Evolutionary conservation across 2,797 vertebrate genomes (phyloP), one percentile per base, ranked within the genome.

Genomic region (Hydrophis major): DNA sequence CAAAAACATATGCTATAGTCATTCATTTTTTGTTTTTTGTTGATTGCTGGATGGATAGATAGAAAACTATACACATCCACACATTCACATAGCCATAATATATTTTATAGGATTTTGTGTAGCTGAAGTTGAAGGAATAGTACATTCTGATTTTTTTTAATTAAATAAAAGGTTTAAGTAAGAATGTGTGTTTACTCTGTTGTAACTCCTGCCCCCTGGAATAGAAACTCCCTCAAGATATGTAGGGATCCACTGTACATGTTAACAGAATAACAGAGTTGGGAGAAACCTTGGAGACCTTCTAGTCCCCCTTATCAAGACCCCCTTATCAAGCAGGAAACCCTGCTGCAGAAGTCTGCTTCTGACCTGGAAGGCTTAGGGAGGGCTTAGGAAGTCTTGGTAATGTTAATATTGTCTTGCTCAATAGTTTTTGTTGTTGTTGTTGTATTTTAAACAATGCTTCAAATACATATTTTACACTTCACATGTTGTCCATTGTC

Each of bases 1-100:
- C 32, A 32, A 32, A 32, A 94, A 50, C 7, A 92, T 2, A 0
- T 90, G 83, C 16, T 83, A 37, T 0, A 0, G 55, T 91, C 94
- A 5, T 91, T 93, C 94, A 94, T 86, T 91, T 89, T 95, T 94
- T 86, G 89, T 90, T 95, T 94, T 94, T 59, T n/a, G 32, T 6
- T 93, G 89, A 20, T 18, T 16, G 32, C 32, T 10, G 32, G 16
- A 7, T 37, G 16, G 69, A 37, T 74, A 37, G 69, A 16, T 42
- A 92, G 63, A 42, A 78, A 42, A 74, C 16, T 20, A 20, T 37
- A 74, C 69, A 74, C 0, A 6, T 37, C 16, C 32, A 74, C 16
- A 37, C 32, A 74, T 37, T 74, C 16, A 42, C 32, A 37, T 8
- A 37, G 32, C 7, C 69, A 42, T 32, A 74, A 74, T 74, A 18